Evolutionary conservation across 2,113 vertebrate species (phyloP).

Genomic region (Podiceps cristatus): DNA sequence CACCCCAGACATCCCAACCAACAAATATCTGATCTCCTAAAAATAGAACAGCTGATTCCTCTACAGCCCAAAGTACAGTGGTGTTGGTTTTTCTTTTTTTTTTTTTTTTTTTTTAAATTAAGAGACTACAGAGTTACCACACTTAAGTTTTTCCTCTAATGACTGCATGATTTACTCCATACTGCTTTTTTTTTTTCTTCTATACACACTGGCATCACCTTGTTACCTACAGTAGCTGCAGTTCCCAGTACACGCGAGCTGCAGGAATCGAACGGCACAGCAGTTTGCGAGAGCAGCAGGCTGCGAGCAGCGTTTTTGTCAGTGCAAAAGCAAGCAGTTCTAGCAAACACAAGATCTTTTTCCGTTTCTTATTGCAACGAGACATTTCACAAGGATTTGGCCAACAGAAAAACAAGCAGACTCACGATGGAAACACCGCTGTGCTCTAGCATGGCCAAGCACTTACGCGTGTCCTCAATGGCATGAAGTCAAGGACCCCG

Average conservation of each 20-base stretch:
- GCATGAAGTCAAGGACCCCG: background rate
- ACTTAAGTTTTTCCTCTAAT: slow-evolving; percentile 8
- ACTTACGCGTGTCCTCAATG: background rate
- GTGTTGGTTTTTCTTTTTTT: no score
- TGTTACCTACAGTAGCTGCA: background rate
- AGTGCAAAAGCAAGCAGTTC: background rate
- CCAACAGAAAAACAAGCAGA: background rate
- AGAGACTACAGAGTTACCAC: background rate
- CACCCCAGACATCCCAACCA: slow-evolving; percentile 37
- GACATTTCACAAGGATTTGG: background rate
- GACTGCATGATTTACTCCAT: background rate
- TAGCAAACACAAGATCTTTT: background rate
- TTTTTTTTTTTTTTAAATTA: background rate
- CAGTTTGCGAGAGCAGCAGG: slow-evolving; percentile 32
- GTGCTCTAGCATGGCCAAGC: background rate
- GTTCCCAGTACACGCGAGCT: background rate
- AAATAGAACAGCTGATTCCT: background rate
- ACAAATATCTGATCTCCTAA: background rate
- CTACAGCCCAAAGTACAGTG: background rate
- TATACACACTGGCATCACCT: background rate
- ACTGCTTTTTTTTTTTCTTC: background rate
- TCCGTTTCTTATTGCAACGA: background rate
- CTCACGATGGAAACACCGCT: background rate
- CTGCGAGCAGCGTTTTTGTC: slow-evolving; percentile 10
- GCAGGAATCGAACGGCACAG: background rate